Evolutionary conservation across 1,140 invertebrate species (phyloP), one percentile per base, ranked within the genome.

Genomic region (Pentalonia nigronervosa): DNA sequence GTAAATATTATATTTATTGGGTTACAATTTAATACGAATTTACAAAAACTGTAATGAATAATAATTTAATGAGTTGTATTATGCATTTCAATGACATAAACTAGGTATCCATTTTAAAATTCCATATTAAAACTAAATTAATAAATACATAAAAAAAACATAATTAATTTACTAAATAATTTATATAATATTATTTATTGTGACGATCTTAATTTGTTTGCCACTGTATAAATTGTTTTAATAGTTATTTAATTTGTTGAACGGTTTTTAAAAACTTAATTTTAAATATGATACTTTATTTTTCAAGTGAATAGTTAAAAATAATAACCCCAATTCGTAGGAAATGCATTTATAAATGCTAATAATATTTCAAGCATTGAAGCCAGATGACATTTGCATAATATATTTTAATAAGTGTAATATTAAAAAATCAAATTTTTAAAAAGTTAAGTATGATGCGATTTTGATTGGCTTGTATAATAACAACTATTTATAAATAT

Each of bases 211-310:
- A n/a, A 76, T 76, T n/a, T 76, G 14, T 76, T 76, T n/a, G 17
- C 8, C 14, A n/a, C n/a, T 76, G 30, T n/a, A 76, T 20, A 76
- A 76, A 76, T n/a, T 76, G 60, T n/a, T 17, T 76, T 76, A 76
- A 76, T 76, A 76, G 14, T n/a, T 76, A n/a, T 67, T 83, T 83
- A 83, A 36, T 83, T 36, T 21, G 34, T 83, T 83, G 21, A 36
- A 41, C 34, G 81, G 8, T 36, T 83, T 83, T 83, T 76, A 76
- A 76, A 76, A 76, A 76, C 60, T 76, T 76, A 6, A n/a, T 17
- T n/a, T n/a, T n/a, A 76, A n/a, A n/a, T 76, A n/a, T 76, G 60
- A 67, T 76, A 30, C n/a, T 76, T 76, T 76, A 67, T 67, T n/a
- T 76, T 76, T 76, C 60, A 76, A n/a, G 4, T 76, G 60, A 76